Evolutionary conservation across 2,113 vertebrate genomes (phyloP).

Genomic region (Ophthalmolycus amberensis): DNA sequence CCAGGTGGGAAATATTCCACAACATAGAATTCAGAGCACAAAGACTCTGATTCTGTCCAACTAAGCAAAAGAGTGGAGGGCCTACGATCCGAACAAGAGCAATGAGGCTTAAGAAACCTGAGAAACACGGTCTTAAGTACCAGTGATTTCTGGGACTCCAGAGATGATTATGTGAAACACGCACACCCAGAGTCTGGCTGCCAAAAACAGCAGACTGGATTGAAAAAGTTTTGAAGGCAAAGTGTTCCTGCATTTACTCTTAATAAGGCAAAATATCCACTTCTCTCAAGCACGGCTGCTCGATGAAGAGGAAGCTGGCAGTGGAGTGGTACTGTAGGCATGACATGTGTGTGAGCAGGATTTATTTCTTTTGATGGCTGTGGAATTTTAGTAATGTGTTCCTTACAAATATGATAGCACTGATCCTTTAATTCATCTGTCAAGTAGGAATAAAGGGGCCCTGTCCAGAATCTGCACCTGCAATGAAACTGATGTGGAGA

Average conservation of each 20-base stretch:
- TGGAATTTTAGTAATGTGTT: slow-evolving; percentile 27
- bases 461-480: slow-evolving; percentile 4
- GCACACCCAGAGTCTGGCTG: slow-evolving; percentile 30
- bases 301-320: not conserved
- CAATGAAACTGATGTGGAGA: not conserved
- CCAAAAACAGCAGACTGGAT: slow-evolving; percentile 68
- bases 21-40: slow-evolving; percentile 41
- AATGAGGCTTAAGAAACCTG: slow-evolving; percentile 53
- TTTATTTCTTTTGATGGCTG: not conserved
- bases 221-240: slow-evolving; percentile 46
- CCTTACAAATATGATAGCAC: slow-evolving; percentile 17
- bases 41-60: slow-evolving; percentile 62
- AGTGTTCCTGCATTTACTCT: slow-evolving; percentile 47
- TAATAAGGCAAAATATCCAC: slow-evolving; percentile 53
- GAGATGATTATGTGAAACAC: slow-evolving; percentile 66
- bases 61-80: slow-evolving; percentile 38
- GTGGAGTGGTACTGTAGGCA: slow-evolving; percentile 15
- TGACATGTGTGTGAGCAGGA: not conserved
- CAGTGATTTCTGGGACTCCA: slow-evolving; percentile 65
- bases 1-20: slow-evolving; percentile 56
- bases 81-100: slow-evolving; percentile 21
- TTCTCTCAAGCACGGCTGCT: slow-evolving; percentile 22
- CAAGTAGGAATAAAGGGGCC: slow-evolving; percentile 34
- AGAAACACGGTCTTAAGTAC: slow-evolving; percentile 47
- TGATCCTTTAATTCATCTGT: slow-evolving; percentile 37